Percentiles rank a stretch among this genome's conserved stretches.
phyloP scores from a whole-genome alignment of 2,113 vertebrate species.

The Toxotes chatareus region DNA sequence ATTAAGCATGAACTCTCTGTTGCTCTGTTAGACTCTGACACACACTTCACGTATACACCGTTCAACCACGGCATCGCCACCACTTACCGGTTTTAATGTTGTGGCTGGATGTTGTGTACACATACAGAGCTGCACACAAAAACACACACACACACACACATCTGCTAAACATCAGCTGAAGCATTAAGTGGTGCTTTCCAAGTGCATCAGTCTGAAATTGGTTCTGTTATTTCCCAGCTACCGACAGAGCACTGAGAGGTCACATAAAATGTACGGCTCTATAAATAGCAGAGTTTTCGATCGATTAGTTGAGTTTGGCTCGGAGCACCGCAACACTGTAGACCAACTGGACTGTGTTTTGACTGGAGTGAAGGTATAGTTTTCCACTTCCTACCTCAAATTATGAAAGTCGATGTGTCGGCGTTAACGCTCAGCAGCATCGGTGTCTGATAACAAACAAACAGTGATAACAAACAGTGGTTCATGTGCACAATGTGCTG shows the following conservation, averaged over 20 bases:
- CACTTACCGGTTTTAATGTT: too few relatives aligned
- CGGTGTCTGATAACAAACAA: conserved; percentile 5
- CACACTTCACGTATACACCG: background rate
- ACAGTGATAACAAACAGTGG: too few relatives aligned
- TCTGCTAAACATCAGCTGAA: conserved; percentile 2
- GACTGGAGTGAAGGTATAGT: background rate
- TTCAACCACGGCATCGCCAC: too few relatives aligned
- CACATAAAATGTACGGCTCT: conserved; percentile 6
- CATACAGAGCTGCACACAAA: background rate
- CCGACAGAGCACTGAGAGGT: conserved; percentile 21
- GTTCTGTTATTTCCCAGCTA: conserved; percentile 23
- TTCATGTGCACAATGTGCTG: background rate
- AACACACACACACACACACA: conserved; percentile 14
- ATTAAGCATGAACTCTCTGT: background rate
- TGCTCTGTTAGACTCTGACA: background rate
- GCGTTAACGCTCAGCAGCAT: background rate
- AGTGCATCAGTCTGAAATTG: conserved; percentile 10
- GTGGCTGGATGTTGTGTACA: background rate
- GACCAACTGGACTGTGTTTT: conserved; percentile 10
- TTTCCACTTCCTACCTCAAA: background rate
- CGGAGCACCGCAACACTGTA: background rate
- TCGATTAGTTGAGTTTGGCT: conserved; percentile 31
- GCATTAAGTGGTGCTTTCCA: conserved; percentile 11
- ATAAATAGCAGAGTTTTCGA: conserved; percentile 23
- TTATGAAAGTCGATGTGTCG: background rate